phyloP scores from a whole-genome alignment of 2,888 invertebrate genomes.

The Tromatobia lineatoria region DNA sequence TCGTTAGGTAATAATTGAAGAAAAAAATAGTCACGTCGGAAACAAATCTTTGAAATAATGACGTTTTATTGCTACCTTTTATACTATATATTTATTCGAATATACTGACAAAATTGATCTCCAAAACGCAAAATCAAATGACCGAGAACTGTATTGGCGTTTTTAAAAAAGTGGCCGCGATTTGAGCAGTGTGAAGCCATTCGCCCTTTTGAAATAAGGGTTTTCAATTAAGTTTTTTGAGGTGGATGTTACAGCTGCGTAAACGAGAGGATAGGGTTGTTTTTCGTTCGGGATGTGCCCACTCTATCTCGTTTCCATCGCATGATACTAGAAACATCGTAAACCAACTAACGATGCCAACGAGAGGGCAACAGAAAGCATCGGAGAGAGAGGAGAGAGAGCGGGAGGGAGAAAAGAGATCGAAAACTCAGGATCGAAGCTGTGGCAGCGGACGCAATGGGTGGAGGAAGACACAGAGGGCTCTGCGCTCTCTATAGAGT shows the following conservation, averaged over 20 bases:
- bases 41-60: too few species aligned
- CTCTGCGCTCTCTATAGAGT: constrained; percentile 31
- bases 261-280: constrained; percentile 15
- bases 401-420: constrained; percentile 67
- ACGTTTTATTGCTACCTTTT: too few species aligned
- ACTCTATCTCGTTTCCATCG: constrained; percentile 56
- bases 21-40: too few species aligned
- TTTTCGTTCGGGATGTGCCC: constrained; percentile 40
- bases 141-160: too few species aligned
- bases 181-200: background rate
- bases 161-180: too few species aligned
- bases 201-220: background rate
- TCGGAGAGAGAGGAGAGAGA: background rate
- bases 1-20: too few species aligned
- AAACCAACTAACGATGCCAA: constrained; percentile 69
- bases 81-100: too few species aligned
- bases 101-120: too few species aligned
- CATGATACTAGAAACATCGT: constrained; percentile 70
- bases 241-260: background rate
- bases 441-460: constrained; percentile 15
- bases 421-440: constrained; percentile 63
- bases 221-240: constrained; percentile 32
- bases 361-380: too few species aligned
- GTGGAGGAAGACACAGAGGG: constrained; percentile 37
- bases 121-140: too few species aligned